A percentile compares a stretch with the other conserved stretches of the same genome.
These are phyloP conservation scores for Xerus rutilus DNA, from an alignment of 2,797 vertebrate species.

Conservation along the genomic window DNA sequence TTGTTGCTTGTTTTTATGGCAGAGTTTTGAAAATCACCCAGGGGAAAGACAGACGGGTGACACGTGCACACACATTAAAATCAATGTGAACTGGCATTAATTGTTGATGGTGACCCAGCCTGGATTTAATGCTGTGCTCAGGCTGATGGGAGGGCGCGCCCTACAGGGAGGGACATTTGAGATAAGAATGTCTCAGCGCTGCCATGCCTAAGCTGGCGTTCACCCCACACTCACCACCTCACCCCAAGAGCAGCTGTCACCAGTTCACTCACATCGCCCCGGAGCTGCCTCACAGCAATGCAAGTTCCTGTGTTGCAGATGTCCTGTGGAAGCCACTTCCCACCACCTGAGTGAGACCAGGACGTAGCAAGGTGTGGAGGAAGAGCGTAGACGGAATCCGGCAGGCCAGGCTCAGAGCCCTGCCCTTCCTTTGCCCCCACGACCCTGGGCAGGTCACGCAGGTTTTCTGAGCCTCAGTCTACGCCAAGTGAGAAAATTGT, in stretches of 20 bases:
- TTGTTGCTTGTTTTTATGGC: conserved; percentile 67
- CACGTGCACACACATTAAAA: conserved; percentile 60
- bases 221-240: neutral
- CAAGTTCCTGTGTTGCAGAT: neutral
- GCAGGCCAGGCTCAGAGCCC: neutral
- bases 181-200: neutral
- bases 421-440: neutral
- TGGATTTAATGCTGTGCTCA: neutral
- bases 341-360: neutral
- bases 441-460: neutral
- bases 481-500: neutral
- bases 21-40: conserved; percentile 74
- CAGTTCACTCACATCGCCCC: neutral
- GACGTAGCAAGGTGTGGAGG: neutral
- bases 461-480: neutral
- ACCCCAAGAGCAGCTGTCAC: neutral
- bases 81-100: conserved; percentile 54
- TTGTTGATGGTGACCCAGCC: neutral
- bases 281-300: neutral
- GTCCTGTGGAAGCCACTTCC: neutral
- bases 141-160: neutral
- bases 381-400: neutral
- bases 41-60: conserved; percentile 28
- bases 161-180: neutral
- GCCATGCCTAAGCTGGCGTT: neutral